Evolutionary conservation across 2,888 invertebrate species (phyloP).

Genomic region (Perizoma flavofasciatum): DNA sequence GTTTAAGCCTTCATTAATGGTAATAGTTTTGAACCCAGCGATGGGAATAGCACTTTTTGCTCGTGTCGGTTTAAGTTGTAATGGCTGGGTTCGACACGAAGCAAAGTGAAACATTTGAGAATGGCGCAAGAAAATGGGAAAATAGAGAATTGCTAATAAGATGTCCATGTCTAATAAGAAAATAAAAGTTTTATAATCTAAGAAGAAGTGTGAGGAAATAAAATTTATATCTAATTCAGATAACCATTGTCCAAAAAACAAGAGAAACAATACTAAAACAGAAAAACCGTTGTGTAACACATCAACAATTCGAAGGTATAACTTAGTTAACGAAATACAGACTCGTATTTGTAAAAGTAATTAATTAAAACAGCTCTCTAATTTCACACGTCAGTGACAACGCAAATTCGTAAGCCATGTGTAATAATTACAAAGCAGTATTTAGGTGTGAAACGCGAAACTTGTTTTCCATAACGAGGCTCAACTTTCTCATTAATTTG

Average conservation of each 20-base stretch:
- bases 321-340: conserved; percentile 41
- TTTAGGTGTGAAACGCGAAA: conserved; percentile 64
- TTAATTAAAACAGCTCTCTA: conserved; percentile 73
- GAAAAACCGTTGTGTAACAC: conserved; percentile 20
- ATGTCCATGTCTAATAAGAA: conserved; percentile 11
- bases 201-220: not conserved
- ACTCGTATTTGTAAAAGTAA: conserved; percentile 61
- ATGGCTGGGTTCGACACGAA: conserved; percentile 61
- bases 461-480: conserved; percentile 62
- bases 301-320: conserved; percentile 22
- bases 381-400: conserved; percentile 71
- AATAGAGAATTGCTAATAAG: conserved; percentile 33
- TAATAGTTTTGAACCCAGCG: conserved; percentile 71
- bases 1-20: conserved; percentile 74
- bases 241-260: conserved; percentile 4
- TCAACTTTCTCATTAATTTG: conserved; percentile 69
- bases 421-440: conserved; percentile 70
- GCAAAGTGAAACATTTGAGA: conserved; percentile 35
- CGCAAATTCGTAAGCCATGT: conserved; percentile 64
- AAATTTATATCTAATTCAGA: not conserved
- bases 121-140: conserved; percentile 37
- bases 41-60: conserved; percentile 75
- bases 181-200: not conserved
- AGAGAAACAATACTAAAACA: conserved; percentile 18
- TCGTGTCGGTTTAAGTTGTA: conserved; percentile 55